Conservation (phyloP, 1,140 invertebrate species). For the Solenopsis fugax region DNA sequence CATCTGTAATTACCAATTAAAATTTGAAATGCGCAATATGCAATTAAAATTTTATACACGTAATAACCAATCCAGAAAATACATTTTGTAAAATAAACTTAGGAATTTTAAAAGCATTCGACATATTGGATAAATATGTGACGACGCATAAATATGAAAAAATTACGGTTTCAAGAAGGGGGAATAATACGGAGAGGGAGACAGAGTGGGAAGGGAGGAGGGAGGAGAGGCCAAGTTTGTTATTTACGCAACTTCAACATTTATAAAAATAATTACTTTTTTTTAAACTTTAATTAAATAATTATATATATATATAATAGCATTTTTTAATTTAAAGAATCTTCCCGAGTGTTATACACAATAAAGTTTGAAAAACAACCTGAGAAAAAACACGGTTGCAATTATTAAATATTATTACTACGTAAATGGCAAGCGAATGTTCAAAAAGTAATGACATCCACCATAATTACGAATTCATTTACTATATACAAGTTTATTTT, state of each 20-base stretch:
- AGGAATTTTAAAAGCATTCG: constrained; percentile 45
- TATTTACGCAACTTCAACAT: constrained; percentile 4
- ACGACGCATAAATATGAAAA: constrained; percentile 41
- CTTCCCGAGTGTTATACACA: neutral
- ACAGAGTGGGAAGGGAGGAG: neutral
- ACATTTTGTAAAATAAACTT: constrained; percentile 60
- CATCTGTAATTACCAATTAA: constrained; percentile 65
- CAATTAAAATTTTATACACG: constrained; percentile 63
- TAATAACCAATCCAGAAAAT: constrained; percentile 56
- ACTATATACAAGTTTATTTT: too few species aligned
- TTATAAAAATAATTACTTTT: neutral
- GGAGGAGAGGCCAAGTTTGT: neutral
- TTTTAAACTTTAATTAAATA: constrained; percentile 2
- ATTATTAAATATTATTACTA: too few species aligned
- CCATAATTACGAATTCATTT: too few species aligned
- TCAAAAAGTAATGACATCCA: too few species aligned
- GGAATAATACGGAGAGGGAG: neutral
- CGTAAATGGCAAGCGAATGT: too few species aligned
- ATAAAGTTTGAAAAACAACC: neutral
- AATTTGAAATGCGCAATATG: constrained; percentile 62
- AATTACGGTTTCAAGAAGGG: constrained; percentile 12
- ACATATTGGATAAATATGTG: constrained; percentile 51
- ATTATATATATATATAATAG: neutral
- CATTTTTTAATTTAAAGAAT: constrained; percentile 5
- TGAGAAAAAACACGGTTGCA: too few species aligned